A percentile compares a stretch with the other conserved stretches of the same genome.
Evolutionary conservation across 2,888 invertebrate genomes (phyloP).

Genomic region (Lycophotia porphyrea): DNA sequence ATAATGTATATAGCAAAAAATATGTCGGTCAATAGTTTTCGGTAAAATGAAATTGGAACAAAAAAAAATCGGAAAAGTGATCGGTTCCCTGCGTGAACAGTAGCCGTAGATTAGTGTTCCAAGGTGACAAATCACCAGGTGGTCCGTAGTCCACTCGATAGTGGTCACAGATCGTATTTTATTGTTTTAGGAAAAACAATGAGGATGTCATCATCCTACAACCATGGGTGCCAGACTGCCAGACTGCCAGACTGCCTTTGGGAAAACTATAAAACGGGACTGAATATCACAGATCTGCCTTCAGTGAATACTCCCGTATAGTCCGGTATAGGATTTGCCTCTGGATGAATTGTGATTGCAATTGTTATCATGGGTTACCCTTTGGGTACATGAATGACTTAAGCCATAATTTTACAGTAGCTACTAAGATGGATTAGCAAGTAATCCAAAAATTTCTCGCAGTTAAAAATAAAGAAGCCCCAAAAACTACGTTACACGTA

Average conservation of each 20-base stretch:
- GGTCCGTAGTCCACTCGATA: background rate
- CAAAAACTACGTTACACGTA: slow-evolving; percentile 16
- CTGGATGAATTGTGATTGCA: background rate
- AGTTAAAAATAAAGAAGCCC: background rate
- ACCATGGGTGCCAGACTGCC: background rate
- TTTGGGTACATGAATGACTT: background rate
- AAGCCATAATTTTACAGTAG: background rate
- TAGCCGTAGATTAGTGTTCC: too few relatives aligned
- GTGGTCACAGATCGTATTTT: background rate
- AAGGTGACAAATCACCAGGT: background rate
- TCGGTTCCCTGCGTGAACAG: too few relatives aligned
- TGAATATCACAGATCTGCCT: background rate
- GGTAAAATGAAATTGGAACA: too few relatives aligned
- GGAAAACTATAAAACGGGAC: background rate
- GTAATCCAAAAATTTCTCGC: background rate
- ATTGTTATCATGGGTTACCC: background rate
- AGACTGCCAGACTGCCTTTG: background rate
- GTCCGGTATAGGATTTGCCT: background rate
- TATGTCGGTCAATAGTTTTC: too few relatives aligned
- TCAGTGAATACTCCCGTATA: background rate
- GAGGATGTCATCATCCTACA: background rate
- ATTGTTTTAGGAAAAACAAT: background rate
- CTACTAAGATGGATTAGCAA: background rate
- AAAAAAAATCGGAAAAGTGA: too few relatives aligned
- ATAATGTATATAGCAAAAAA: too few relatives aligned